Base-by-base conservation (phyloP, 2,113 vertebrate genomes). In the Pseudois nayaur region DNA sequence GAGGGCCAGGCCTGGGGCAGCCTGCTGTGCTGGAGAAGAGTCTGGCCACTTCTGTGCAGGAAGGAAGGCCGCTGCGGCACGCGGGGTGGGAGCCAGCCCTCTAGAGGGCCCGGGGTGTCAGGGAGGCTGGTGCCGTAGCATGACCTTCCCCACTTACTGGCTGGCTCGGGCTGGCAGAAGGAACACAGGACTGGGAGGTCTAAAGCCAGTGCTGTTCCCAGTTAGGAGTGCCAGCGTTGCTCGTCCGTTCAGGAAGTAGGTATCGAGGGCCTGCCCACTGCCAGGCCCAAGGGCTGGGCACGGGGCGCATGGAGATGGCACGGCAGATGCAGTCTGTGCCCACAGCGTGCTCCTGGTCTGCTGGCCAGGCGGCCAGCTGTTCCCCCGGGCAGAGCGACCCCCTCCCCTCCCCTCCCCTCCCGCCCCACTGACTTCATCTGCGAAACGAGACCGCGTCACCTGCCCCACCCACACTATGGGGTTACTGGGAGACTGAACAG, bases 81-180 rank as follows among this genome's bases (percentile, higher is more conserved):
- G 78, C 57, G 95, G 98, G 98, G 95, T 97, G 87, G 95, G 57
- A 98, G 97, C 98, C 98, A 98, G 92, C 57, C 93, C 96, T 31
- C 12, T 36, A 89, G n/a, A 0, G 0, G 94, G 89, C 84, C 25
- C 3, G 6, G 60, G 29, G 74, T 67, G 6, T 55, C 43, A 3
- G 55, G 19, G 19, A 25, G 14, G 33, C 57, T 25, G 5, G 71
- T 45, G 17, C 25, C 21, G 2, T 1, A 8, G 31, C 48, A 17
- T 7, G 23, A n/a, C 48, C 17, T 79, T 67, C 48, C 29, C 48
- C 15, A 9, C 36, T 27, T n/a, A 45, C 13, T 54, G 48, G 40
- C 91, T 74, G 62, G 52, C 40, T 17, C 13, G 1, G 31, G 17
- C 52, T 74, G 57, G 40, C 60, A 50, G 86, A 40, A 60, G 50